These are phyloP conservation scores for Xenopus tropicalis DNA, from an alignment of 2,113 vertebrate genomes.

Conservation along the genomic window DNA sequence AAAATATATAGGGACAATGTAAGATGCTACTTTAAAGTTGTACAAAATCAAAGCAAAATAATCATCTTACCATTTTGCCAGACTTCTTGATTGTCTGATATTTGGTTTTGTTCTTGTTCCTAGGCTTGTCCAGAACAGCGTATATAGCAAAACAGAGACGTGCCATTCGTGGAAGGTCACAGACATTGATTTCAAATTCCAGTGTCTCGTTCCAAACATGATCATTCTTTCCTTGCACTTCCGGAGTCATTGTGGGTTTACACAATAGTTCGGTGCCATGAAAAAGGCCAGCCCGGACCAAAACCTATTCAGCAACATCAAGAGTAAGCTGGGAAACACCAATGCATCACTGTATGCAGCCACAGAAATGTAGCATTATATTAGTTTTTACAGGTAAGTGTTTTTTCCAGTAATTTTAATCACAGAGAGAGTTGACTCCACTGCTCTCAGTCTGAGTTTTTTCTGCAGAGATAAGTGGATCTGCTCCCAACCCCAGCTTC, in stretches of 20 bases:
- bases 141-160: conserved; percentile 95
- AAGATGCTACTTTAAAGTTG: too few relatives aligned
- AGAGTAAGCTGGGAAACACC: neutral
- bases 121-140: conserved; percentile 92
- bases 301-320: conserved; percentile 70
- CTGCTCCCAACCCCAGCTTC: too few relatives aligned
- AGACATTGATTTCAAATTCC: conserved; percentile 89
- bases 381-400: too few relatives aligned
- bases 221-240: conserved; percentile 85
- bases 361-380: too few relatives aligned
- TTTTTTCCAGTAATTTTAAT: too few relatives aligned
- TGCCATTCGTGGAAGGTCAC: conserved; percentile 93
- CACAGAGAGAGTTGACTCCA: too few relatives aligned
- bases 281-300: conserved; percentile 94
- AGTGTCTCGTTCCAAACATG: conserved; percentile 84
- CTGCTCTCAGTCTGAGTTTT: too few relatives aligned
- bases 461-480: too few relatives aligned
- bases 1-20: too few relatives aligned
- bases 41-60: too few relatives aligned
- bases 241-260: conserved; percentile 85
- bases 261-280: conserved; percentile 93
- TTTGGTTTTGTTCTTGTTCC: conserved; percentile 91
- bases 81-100: conserved; percentile 98
- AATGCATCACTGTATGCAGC: too few relatives aligned
- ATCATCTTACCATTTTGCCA: conserved; percentile 88